These are phyloP conservation scores for Gobius niger DNA, from an alignment of 2,113 vertebrate species.

Conservation along the genomic window DNA sequence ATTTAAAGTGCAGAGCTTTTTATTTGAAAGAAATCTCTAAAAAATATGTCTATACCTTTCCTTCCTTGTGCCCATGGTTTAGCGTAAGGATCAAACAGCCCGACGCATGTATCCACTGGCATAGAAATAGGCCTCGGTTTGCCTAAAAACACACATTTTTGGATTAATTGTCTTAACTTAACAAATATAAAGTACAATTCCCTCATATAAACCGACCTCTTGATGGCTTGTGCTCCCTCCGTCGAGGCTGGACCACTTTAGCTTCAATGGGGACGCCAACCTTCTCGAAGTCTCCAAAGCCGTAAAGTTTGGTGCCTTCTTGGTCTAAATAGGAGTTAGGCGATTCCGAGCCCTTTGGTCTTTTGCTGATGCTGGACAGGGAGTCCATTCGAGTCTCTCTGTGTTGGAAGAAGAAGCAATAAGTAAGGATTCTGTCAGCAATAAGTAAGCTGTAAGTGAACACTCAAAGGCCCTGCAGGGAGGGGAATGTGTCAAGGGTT, in stretches of 20 bases:
- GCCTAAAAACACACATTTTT: conserved; percentile 65
- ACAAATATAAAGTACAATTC: not conserved
- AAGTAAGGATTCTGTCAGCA: conserved; percentile 27
- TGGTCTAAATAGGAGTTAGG: conserved; percentile 93
- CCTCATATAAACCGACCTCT: conserved; percentile 73
- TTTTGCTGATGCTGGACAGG: conserved; percentile 77
- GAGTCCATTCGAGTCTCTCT: conserved; percentile 81
- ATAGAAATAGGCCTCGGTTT: conserved; percentile 92
- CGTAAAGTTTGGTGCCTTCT: conserved; percentile 82
- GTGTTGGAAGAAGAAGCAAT: conserved; percentile 36
- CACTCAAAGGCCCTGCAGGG: conserved; percentile 9
- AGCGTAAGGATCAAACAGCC: conserved; percentile 80
- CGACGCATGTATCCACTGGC: conserved; percentile 89
- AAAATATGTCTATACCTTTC: conserved; percentile 77
- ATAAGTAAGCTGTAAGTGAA: conserved; percentile 27
- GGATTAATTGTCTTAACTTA: not conserved
- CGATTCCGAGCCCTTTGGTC: conserved; percentile 86
- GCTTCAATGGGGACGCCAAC: conserved; percentile 78
- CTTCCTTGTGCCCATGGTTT: conserved; percentile 83
- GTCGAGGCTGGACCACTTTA: conserved; percentile 80
- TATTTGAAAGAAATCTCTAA: not conserved
- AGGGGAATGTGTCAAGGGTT: conserved; percentile 65
- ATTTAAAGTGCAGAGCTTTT: not conserved
- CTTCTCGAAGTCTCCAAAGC: conserved; percentile 82
- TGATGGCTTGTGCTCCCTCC: conserved; percentile 85